Evolutionary conservation across 2,797 vertebrate genomes (phyloP).

Genomic region (Tinamus major): DNA sequence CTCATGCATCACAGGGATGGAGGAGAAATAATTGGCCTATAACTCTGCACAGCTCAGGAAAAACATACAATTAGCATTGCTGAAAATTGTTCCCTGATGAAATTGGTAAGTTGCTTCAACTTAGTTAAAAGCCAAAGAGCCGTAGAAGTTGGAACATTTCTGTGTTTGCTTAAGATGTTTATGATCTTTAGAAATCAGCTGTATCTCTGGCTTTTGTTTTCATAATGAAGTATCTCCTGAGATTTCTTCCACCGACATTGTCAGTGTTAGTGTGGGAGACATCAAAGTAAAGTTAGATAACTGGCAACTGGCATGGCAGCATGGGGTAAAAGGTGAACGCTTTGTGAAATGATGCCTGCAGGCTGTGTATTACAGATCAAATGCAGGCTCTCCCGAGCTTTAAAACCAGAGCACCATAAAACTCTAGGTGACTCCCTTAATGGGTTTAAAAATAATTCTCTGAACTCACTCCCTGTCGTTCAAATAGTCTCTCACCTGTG

Average conservation of each 20-base stretch:
- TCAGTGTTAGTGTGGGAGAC: neutral
- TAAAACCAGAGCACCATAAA: conserved; percentile 40
- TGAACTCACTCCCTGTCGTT: neutral
- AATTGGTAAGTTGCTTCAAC: neutral
- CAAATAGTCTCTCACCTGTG: neutral
- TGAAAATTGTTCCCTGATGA: conserved; percentile 21
- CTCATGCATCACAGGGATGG: neutral
- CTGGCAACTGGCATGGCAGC: neutral
- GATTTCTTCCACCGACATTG: neutral
- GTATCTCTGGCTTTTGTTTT: conserved; percentile 5
- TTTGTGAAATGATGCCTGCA: conserved; percentile 22
- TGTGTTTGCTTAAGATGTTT: neutral
- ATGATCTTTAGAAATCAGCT: neutral
- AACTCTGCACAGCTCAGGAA: conserved; percentile 1
- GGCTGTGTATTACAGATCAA: conserved; percentile 37
- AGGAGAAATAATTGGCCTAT: conserved; percentile 46
- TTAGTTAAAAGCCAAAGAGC: neutral
- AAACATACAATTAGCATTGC: neutral
- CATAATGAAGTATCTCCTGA: neutral
- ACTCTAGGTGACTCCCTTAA: conserved; percentile 37
- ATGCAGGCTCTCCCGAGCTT: neutral
- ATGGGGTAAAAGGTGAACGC: conserved; percentile 8
- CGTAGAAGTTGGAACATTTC: neutral
- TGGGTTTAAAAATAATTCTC: conserved; percentile 24
- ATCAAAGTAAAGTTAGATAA: neutral